These are phyloP conservation scores for Peromyscus maniculatus DNA, from an alignment of 2,113 vertebrate species.

Conservation along the genomic window DNA sequence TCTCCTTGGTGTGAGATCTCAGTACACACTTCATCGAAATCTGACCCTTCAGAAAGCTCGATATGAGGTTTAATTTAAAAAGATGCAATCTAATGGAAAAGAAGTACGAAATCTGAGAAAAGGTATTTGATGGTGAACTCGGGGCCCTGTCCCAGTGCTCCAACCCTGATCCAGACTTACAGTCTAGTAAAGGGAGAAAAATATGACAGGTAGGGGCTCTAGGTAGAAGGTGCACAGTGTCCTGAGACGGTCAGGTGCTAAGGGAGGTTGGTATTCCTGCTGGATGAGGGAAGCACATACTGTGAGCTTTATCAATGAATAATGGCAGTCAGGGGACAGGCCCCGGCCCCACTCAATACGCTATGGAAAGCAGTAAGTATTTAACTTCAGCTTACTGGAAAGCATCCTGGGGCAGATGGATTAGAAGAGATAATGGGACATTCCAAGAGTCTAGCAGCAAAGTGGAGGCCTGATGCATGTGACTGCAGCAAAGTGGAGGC, in stretches of 20 bases:
- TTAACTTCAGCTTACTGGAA: background rate
- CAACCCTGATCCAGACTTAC: background rate
- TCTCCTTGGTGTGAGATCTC: background rate
- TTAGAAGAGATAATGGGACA: background rate
- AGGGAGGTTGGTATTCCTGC: background rate
- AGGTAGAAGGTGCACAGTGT: background rate
- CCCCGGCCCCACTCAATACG: background rate
- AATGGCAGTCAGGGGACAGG: background rate
- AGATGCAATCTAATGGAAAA: background rate
- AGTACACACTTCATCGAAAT: background rate
- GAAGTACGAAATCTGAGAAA: background rate
- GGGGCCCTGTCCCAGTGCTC: background rate
- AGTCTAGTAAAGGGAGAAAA: background rate
- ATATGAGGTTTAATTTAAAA: background rate
- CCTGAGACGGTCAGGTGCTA: background rate
- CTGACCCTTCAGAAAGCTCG: background rate
- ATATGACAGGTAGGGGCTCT: background rate
- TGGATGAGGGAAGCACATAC: too few species aligned
- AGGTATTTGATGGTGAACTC: background rate
- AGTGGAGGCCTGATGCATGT: background rate
- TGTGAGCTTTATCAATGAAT: background rate
- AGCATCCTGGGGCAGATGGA: background rate
- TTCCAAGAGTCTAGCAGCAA: background rate
- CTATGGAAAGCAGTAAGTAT: background rate
- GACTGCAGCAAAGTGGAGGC: background rate